Percentiles rank a stretch among this genome's conserved stretches.
These are phyloP conservation scores for Ancistrus triradiatus DNA, from an alignment of 2,113 vertebrate species.

Conservation along the genomic window DNA sequence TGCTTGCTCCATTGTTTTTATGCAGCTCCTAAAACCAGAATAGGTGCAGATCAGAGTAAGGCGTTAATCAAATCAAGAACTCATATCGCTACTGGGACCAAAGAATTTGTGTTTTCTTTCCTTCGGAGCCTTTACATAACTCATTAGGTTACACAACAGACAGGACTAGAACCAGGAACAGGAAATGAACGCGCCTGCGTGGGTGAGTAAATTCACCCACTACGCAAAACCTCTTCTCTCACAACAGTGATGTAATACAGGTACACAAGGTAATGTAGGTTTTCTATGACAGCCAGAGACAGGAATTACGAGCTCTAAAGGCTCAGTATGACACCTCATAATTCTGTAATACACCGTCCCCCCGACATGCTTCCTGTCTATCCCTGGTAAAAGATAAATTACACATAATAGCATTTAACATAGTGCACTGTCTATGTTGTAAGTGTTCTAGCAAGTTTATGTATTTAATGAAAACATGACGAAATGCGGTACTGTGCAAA, in stretches of 20 bases:
- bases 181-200: constrained; percentile 1
- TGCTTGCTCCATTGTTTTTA: constrained; percentile 16
- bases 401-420: too few species aligned
- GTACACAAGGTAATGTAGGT: constrained; percentile 9
- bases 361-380: too few species aligned
- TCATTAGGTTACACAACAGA: constrained; percentile 3
- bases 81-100: neutral
- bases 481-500: too few species aligned
- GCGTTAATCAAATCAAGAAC: constrained; percentile 11
- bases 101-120: neutral
- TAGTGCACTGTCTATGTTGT: too few species aligned
- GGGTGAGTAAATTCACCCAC: constrained; percentile 1
- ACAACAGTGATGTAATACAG: constrained; percentile 3
- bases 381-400: too few species aligned
- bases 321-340: too few species aligned
- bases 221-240: neutral
- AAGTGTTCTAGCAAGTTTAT: too few species aligned
- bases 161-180: neutral
- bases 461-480: too few species aligned
- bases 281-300: constrained; percentile 29
- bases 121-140: neutral
- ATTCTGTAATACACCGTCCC: too few species aligned
- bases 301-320: constrained; percentile 36
- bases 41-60: constrained; percentile 3
- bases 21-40: constrained; percentile 19